Evolutionary conservation across 2,113 vertebrate genomes (phyloP).

Genomic region (Pelodiscus sinensis): DNA sequence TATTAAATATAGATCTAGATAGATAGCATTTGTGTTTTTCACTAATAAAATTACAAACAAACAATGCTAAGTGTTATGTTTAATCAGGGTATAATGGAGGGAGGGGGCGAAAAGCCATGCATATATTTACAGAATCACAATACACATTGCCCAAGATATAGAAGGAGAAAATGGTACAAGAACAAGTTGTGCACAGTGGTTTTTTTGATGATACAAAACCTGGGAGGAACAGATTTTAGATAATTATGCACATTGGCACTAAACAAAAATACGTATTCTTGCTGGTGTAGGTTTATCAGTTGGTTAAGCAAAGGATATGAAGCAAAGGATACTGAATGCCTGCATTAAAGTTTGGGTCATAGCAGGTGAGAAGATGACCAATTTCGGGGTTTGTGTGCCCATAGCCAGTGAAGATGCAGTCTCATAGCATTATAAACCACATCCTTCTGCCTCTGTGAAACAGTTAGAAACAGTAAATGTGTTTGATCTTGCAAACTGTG

Average conservation of each 20-base stretch:
- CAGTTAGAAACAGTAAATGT: neutral
- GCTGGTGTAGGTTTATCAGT: neutral
- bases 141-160: neutral
- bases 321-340: neutral
- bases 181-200: neutral
- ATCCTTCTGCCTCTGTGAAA: neutral
- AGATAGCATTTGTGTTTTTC: neutral
- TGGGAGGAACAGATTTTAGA: neutral
- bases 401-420: neutral
- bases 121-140: neutral
- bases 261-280: neutral
- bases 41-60: neutral
- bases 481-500: fast-evolving
- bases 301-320: neutral
- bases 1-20: neutral
- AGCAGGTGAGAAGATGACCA: neutral
- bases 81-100: neutral
- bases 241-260: neutral
- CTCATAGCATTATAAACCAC: neutral
- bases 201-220: neutral
- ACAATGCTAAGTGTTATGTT: neutral
- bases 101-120: neutral
- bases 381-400: neutral
- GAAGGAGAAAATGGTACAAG: neutral
- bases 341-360: neutral